Percentiles rank a stretch among this genome's conserved stretches.
phyloP scores from a whole-genome alignment of 1,140 invertebrate genomes.

The Charaxes varanes region DNA sequence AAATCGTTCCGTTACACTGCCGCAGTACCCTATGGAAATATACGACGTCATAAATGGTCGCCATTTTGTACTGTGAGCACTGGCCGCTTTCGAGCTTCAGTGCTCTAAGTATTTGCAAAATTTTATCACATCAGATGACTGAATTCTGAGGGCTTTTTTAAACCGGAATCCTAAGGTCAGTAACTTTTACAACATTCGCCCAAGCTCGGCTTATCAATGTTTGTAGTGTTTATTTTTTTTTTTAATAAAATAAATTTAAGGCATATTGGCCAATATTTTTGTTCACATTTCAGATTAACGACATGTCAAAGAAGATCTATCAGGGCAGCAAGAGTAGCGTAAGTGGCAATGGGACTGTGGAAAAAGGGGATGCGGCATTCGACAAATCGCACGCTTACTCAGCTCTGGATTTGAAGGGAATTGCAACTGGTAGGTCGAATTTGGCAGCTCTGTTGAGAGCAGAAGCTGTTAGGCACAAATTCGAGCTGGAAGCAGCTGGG shows the following conservation, averaged over 20 bases:
- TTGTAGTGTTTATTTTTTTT: too few relatives aligned
- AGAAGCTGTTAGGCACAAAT: constrained; percentile 78
- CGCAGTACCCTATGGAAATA: too few relatives aligned
- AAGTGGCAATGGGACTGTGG: constrained; percentile 34
- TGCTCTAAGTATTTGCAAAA: too few relatives aligned
- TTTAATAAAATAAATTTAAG: background rate
- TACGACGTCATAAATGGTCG: too few relatives aligned
- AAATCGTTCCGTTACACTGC: too few relatives aligned
- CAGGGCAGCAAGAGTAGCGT: constrained; percentile 48
- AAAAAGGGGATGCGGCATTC: constrained; percentile 13
- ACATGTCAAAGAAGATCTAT: constrained; percentile 57
- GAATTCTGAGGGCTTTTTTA: too few relatives aligned
- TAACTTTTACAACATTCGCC: too few relatives aligned
- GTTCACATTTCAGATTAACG: constrained; percentile 56
- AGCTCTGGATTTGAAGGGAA: constrained; percentile 49
- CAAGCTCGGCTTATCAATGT: too few relatives aligned
- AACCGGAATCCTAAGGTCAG: too few relatives aligned
- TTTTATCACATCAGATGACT: too few relatives aligned
- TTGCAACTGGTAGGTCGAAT: constrained; percentile 77
- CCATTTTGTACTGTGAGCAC: too few relatives aligned
- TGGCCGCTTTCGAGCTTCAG: too few relatives aligned
- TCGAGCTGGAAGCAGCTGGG: constrained; percentile 78
- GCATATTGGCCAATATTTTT: background rate
- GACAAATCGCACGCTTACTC: constrained; percentile 41
- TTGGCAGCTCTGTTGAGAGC: constrained; percentile 81